Base-by-base conservation (phyloP, 35 echinoderm and acorn worm genomes). In the Diadema setosum region DNA sequence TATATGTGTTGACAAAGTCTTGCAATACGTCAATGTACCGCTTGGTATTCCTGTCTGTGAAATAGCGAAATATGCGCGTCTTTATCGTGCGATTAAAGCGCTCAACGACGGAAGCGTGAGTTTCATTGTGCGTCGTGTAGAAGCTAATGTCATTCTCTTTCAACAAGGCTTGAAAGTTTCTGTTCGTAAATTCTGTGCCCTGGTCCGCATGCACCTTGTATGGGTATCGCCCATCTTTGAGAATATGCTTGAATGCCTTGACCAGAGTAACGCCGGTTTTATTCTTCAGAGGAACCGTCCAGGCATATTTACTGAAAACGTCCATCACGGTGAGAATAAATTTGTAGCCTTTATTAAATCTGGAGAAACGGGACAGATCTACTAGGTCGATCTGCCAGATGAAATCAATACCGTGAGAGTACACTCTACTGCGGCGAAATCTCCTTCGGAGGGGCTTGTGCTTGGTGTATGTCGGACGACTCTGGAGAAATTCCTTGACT, bases 91-190 rank as follows among this genome's bases (percentile, higher is more conserved):
- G 21, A 70, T 93, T 97, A 73, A 93, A 97, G 52, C 90, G 50
- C 61, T 97, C 94, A 3, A 93, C 83, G 15, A 97, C 81, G 46
- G 65, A 86, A 0, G 95, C 87, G 75, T 93, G 93, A 1, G 90
- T 93, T 67, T 93, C 95, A 24, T 97, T 93, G 23, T 97, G 65
- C 3, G 91, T 97, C 1, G 86, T 90, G 58, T 84, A 97, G 29
- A 90, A 97, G 14, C 42, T 40, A 35, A 97, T 87, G 21, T 26
- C 43, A 8, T 90, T 4, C 17, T 75, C 43, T 69, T 67, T 65
- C 6, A 93, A 33, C 16, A 87, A 90, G 15, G 25, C 69, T 32
- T 95, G 88, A 63, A 94, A 90, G 5, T 15, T 21, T 55, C 32
- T 50, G 41, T 90, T 94, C 30, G 32, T 52, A 31, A 89, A 96